phyloP scores from a whole-genome alignment of 2,113 vertebrate species.

The Nycticryphes semicollaris region DNA sequence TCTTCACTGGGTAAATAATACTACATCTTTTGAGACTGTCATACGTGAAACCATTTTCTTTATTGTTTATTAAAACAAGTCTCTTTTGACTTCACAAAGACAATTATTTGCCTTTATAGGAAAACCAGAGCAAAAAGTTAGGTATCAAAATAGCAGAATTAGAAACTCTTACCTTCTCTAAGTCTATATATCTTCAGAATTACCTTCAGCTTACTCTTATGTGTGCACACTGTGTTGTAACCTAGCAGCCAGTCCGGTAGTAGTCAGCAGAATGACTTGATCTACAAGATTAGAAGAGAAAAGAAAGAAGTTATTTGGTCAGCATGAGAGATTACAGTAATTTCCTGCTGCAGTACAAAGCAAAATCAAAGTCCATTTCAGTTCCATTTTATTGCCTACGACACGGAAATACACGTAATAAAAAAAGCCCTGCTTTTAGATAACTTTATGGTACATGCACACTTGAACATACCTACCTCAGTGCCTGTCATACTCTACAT shows the following conservation, averaged over 20 bases:
- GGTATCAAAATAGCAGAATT: background rate
- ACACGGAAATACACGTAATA: background rate
- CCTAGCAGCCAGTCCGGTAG: background rate
- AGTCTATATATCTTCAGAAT: background rate
- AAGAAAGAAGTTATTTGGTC: accelerated
- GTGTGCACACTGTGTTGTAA: background rate
- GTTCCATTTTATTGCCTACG: background rate
- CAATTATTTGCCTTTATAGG: background rate
- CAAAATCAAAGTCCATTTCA: constrained; percentile 1
- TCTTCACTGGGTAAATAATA: background rate
- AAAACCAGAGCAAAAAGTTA: background rate
- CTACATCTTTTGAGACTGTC: background rate
- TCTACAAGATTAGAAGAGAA: background rate
- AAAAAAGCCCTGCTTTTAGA: background rate
- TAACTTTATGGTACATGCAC: background rate
- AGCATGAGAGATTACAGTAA: background rate
- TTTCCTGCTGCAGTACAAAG: background rate
- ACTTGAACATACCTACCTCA: background rate
- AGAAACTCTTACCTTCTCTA: background rate
- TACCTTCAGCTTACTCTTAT: background rate
- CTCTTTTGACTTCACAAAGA: background rate
- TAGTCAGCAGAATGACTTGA: background rate
- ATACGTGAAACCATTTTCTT: background rate
- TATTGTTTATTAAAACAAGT: background rate
- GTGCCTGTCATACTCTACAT: background rate